Evolutionary conservation across 1,140 invertebrate species (phyloP).

Genomic region (Drosophila tristis): DNA sequence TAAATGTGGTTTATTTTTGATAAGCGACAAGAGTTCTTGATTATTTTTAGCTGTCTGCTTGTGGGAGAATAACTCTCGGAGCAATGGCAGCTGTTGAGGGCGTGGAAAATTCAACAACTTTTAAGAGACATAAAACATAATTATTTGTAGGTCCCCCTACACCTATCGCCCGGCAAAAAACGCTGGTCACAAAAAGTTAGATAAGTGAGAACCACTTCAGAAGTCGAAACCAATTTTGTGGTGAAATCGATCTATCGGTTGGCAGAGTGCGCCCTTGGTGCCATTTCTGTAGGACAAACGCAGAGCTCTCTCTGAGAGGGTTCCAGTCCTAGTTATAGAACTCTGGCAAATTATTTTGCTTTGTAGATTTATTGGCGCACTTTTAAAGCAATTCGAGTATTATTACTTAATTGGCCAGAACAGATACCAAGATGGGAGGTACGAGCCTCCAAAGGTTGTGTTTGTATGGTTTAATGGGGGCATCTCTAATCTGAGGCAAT

Average conservation of each 20-base stretch:
- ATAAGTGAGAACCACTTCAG: slow-evolving; percentile 37
- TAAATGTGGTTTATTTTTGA: too few species aligned
- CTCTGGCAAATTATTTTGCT: slow-evolving; percentile 3
- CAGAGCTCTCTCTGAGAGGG: too few species aligned
- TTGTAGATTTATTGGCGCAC: slow-evolving; percentile 7
- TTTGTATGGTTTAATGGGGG: slow-evolving; percentile 7
- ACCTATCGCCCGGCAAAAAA: too few species aligned
- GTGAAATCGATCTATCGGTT: slow-evolving; percentile 34
- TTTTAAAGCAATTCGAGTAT: background rate
- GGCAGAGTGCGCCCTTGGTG: slow-evolving; percentile 19
- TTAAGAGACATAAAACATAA: too few species aligned
- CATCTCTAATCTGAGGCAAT: slow-evolving; percentile 11
- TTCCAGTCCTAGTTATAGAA: too few species aligned
- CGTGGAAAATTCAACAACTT: too few species aligned
- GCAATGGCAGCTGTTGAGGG: too few species aligned
- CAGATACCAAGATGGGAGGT: slow-evolving; percentile 19
- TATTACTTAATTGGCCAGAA: slow-evolving; percentile 24
- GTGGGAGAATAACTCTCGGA: too few species aligned
- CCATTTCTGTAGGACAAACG: slow-evolving; percentile 31
- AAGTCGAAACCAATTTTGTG: slow-evolving; percentile 2
- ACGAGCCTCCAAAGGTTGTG: background rate
- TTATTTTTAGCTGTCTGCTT: too few species aligned
- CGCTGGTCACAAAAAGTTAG: background rate
- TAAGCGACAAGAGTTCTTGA: too few species aligned
- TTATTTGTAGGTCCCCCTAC: too few species aligned